Evolutionary conservation across 2,113 vertebrate genomes (phyloP).

Genomic region (Gracilinanus agilis): DNA sequence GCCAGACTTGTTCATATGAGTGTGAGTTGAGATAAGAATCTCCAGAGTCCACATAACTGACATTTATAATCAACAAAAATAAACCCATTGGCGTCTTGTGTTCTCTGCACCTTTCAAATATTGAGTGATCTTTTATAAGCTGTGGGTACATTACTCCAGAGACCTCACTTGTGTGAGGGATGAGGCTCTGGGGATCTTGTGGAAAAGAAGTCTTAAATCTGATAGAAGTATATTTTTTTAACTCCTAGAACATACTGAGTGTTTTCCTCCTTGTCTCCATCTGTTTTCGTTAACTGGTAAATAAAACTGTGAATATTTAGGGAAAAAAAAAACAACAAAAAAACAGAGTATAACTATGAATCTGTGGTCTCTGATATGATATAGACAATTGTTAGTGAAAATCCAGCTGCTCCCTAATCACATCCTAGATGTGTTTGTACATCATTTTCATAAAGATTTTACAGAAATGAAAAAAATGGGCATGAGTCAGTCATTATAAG

Average conservation of each 20-base stretch:
- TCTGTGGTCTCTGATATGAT: not conserved
- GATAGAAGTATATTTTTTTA: not conserved
- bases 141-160: not conserved
- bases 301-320: not conserved
- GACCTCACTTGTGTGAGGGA: not conserved
- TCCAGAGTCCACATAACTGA: no score
- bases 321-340: not conserved
- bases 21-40: no score
- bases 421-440: not conserved
- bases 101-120: not conserved
- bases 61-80: no score
- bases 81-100: no score
- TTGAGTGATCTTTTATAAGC: not conserved
- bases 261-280: no score
- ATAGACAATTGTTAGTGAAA: not conserved
- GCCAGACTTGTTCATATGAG: no score
- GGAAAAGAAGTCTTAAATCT: not conserved
- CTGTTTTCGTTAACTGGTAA: not conserved
- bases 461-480: not conserved
- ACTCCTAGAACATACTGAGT: not conserved
- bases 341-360: not conserved
- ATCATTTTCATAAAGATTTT: not conserved
- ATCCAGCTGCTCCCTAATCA: not conserved
- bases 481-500: not conserved
- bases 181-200: not conserved